phyloP scores from a whole-genome alignment of 2,113 vertebrate genomes.

The Cyphomyrus discorhynchus region DNA sequence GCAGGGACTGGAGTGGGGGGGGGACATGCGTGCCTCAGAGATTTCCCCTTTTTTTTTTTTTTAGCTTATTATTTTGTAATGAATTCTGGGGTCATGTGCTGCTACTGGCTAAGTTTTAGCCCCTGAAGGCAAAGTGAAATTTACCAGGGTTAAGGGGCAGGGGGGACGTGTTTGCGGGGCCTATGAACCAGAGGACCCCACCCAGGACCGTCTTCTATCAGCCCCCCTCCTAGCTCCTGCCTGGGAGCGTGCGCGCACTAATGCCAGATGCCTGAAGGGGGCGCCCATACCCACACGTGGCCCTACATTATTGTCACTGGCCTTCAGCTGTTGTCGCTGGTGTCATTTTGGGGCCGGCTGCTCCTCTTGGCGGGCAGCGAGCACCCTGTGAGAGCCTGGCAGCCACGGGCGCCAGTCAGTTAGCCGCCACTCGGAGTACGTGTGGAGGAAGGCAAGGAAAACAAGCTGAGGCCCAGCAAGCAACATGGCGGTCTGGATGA shows the following conservation, averaged over 20 bases:
- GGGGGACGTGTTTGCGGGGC: slow-evolving; percentile 44
- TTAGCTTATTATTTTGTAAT: slow-evolving; percentile 30
- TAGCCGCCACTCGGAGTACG: not conserved
- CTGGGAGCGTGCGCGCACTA: slow-evolving; percentile 22
- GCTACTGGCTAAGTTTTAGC: slow-evolving; percentile 48
- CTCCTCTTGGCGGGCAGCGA: not conserved
- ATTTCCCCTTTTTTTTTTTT: not conserved
- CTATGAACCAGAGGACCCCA: slow-evolving; percentile 20
- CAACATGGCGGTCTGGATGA: slow-evolving; percentile 35
- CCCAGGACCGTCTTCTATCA: slow-evolving; percentile 35
- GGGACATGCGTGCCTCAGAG: slow-evolving; percentile 22
- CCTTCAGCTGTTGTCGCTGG: slow-evolving; percentile 6
- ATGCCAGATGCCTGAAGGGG: not conserved
- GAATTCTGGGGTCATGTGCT: slow-evolving; percentile 44
- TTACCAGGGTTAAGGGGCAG: slow-evolving; percentile 37
- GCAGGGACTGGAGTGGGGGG: slow-evolving; percentile 45
- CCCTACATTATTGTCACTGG: not conserved
- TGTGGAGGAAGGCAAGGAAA: not conserved
- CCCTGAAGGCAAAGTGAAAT: slow-evolving; percentile 60
- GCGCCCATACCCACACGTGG: not conserved
- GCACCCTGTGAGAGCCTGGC: not conserved
- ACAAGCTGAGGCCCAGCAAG: slow-evolving; percentile 32
- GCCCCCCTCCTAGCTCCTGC: slow-evolving; percentile 38
- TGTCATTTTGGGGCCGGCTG: not conserved
- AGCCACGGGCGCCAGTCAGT: not conserved